Base-by-base conservation (phyloP, 2,113 vertebrate genomes). In the Amphilophus citrinellus region DNA sequence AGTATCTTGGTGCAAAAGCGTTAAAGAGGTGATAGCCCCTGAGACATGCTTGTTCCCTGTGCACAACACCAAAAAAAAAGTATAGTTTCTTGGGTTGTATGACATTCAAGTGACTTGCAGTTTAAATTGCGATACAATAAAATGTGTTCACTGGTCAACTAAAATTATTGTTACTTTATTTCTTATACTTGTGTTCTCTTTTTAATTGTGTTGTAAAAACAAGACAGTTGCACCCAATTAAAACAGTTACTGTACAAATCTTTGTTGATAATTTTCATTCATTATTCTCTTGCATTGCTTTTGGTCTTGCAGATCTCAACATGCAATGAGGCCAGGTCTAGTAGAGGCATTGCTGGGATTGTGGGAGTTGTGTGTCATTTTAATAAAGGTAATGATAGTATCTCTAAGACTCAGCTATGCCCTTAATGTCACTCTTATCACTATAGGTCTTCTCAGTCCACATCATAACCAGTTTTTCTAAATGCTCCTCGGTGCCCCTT, bases 361-460 rank as follows among this genome's bases (percentile, higher is more conserved):
- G 95, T 91, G 94, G 96, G 91, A 96, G 5, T 95, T 97, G 79
- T 20, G 83, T 96, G 79, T 87, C 92, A 77, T 90, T 93, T 3
- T 27, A 62, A 92, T 95, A 85, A 96, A 96, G 85, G 93, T 95
- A 77, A 96, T 96, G 77, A 88, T 97, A 88, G 60, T 89, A 5
- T 84, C 95, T 30, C 83, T 57, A 56, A 95, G 91, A 61, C 93
- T 96, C 59, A 95, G 91, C 77, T 92, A 94, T 84, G 92, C 89
- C 35, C 90, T 87, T 3, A 93, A 95, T 2, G 82, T 79, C 17
- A 78, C 88, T 79, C 94, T 17, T 60, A 77, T 77, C 30, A 62
- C 44, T 22, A 61, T 13, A 61, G 73, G 44, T 59, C 37, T 57
- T 57, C 47, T 62, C 77, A n/a, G n/a, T 88, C 57, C 50, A 62